A percentile compares a stretch with the other conserved stretches of the same genome.
phyloP scores from a whole-genome alignment of 2,797 vertebrate species.

The Carapus acus region DNA sequence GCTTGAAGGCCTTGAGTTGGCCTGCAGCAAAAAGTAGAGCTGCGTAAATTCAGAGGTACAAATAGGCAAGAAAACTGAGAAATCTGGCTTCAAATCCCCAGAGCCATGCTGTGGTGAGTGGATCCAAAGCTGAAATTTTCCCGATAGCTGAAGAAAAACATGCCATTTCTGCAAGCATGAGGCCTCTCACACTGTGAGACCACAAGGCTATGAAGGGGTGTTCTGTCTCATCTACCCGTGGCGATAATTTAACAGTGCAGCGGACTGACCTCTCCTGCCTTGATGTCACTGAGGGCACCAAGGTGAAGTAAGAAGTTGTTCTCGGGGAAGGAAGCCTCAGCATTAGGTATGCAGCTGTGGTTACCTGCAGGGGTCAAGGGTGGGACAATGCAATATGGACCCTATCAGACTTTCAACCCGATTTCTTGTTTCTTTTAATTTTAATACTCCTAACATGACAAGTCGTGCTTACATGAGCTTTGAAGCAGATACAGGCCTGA shows the following conservation, averaged over 20 bases:
- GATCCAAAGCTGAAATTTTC: conserved; percentile 68
- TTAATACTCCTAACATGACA: background rate
- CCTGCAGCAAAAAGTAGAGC: too few relatives aligned
- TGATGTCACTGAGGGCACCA: conserved; percentile 84
- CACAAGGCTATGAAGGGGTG: conserved; percentile 40
- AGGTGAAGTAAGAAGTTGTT: conserved; percentile 95
- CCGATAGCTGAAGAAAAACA: conserved; percentile 65
- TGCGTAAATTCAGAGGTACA: too few relatives aligned
- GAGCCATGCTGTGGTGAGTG: conserved; percentile 35
- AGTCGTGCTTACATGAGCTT: conserved; percentile 91
- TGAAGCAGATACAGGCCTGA: conserved; percentile 95
- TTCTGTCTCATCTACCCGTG: conserved; percentile 36
- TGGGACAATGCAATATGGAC: background rate
- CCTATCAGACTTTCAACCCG: background rate
- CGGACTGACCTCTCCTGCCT: conserved; percentile 86
- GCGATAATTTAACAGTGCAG: conserved; percentile 44
- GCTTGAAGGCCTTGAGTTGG: too few relatives aligned
- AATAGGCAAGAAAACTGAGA: too few relatives aligned
- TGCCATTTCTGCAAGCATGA: conserved; percentile 51
- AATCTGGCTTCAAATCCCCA: too few relatives aligned
- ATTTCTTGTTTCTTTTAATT: conserved; percentile 5
- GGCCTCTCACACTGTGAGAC: conserved; percentile 55
- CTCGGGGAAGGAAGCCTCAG: conserved; percentile 91
- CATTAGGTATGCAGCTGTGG: conserved; percentile 95
- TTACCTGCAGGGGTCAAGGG: conserved; percentile 77